Evolutionary conservation across 2,888 invertebrate species (phyloP).

Genomic region (Onchidella celtica): DNA sequence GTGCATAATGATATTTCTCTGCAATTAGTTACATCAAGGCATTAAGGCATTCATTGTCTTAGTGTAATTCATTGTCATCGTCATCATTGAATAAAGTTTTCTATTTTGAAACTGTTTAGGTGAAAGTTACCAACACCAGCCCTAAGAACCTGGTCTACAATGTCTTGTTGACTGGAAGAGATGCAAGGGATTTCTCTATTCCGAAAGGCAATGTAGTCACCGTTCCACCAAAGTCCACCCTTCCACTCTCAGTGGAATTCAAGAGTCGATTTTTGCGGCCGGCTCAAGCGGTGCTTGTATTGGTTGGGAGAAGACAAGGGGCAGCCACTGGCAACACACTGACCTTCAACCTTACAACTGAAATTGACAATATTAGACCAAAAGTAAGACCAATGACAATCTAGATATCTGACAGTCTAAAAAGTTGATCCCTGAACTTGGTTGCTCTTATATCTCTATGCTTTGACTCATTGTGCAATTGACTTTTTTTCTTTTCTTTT

Average conservation of each 20-base stretch:
- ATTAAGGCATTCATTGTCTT: too few relatives aligned
- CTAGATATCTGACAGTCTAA: neutral
- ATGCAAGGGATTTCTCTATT: conserved; percentile 76
- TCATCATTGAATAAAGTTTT: too few relatives aligned
- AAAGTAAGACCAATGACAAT: too few relatives aligned
- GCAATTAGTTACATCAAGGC: too few relatives aligned
- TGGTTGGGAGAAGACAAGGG: conserved; percentile 76
- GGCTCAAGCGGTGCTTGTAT: conserved; percentile 76
- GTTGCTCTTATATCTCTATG: too few relatives aligned
- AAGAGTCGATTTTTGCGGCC: conserved; percentile 75
- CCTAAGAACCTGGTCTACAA: conserved; percentile 77
- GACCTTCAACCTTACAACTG: conserved; percentile 76
- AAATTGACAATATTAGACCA: conserved; percentile 77
- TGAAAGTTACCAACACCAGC: conserved; percentile 78
- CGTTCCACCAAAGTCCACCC: conserved; percentile 74
- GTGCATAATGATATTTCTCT: too few relatives aligned
- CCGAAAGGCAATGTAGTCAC: conserved; percentile 75
- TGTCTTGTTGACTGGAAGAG: conserved; percentile 76
- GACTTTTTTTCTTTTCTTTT: too few relatives aligned
- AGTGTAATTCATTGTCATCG: too few relatives aligned
- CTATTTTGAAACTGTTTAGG: conserved; percentile 58
- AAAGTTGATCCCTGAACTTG: too few relatives aligned
- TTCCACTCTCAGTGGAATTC: conserved; percentile 71
- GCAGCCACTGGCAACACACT: conserved; percentile 75
- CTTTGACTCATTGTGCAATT: too few relatives aligned